Evolutionary conservation across 2,797 vertebrate genomes (phyloP), one percentile per base, ranked within the genome.

Genomic region (Meriones psammophilus): DNA sequence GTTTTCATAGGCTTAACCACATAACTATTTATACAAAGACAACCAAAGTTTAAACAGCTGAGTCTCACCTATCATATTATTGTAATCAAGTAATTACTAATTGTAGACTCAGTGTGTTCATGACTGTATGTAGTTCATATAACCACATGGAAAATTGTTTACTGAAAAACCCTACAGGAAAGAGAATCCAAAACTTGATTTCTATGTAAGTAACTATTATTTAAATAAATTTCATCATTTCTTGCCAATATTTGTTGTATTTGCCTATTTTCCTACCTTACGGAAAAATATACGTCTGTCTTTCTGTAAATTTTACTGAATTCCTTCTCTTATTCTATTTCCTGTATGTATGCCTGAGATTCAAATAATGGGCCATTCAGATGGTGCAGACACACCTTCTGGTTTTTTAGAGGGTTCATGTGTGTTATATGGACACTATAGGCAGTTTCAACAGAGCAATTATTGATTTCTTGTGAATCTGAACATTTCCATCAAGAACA

Each of bases 21-120:
- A 46, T 71, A 71, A n/a, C 10, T 69, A 69, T 69, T 17, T 36
- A 36, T 86, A 68, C 36, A 22, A 71, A 56, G 22, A 71, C 18
- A 69, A 36, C 13, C 42, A 71, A 76, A 22, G 60, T 79, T 33
- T 73, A 94, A 80, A 94, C 42, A 42, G 39, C 58, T 80, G 89
- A 87, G 60, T 60, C 0, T 4, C 56, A 9, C 56, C 8, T n/a
- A 88, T 73, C 64, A 50, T 12, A 71, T 89, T 73, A 62, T 42
- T 69, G 1, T 78, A 92, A 92, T 88, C 85, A 96, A 88, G 69
- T 30, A 56, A 84, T 90, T 84, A 64, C 26, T 54, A 46, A 97
- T 54, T 50, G 2, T 88, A 80, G 3, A 56, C 7, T 36, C 1
- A 71, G 4, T 58, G 79, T 18, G 18, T 85, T 69, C 60, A 80